These are phyloP conservation scores for Nomada flava DNA, from an alignment of 2,888 invertebrate genomes.

Conservation along the genomic window DNA sequence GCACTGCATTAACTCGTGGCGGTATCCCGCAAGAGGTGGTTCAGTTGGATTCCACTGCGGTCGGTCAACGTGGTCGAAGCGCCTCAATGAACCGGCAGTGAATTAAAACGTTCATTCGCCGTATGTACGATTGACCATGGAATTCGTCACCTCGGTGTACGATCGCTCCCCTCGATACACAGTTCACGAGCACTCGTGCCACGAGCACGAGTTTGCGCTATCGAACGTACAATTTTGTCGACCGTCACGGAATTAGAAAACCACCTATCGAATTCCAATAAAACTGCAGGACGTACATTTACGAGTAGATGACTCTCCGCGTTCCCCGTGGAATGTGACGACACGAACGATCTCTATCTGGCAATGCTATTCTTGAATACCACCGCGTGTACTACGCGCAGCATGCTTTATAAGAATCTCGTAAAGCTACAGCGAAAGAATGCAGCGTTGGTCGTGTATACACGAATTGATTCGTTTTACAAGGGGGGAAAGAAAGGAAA, in stretches of 20 bases:
- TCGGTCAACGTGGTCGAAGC: slow-evolving; percentile 65
- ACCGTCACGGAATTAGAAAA: background rate
- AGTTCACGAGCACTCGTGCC: too few species aligned
- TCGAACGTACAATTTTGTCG: background rate
- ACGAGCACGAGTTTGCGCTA: background rate
- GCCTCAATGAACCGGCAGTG: slow-evolving; percentile 61
- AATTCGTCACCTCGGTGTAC: slow-evolving; percentile 57
- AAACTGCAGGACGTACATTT: background rate
- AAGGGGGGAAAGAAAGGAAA: too few species aligned
- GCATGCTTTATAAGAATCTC: background rate
- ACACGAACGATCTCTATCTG: background rate
- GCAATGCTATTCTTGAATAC: background rate
- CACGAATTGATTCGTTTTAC: background rate
- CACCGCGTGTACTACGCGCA: background rate
- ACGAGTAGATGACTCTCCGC: too few species aligned
- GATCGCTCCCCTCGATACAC: slow-evolving; percentile 3
- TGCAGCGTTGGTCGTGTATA: background rate
- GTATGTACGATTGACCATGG: slow-evolving; percentile 49
- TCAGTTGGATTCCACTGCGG: slow-evolving; percentile 76
- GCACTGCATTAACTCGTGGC: slow-evolving; percentile 72
- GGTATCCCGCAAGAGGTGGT: slow-evolving; percentile 77
- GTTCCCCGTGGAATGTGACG: background rate
- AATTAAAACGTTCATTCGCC: slow-evolving; percentile 64
- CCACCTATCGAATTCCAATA: background rate
- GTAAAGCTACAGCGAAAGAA: background rate